phyloP scores from a whole-genome alignment of 2,797 vertebrate species.

The Oreochromis grahami region DNA sequence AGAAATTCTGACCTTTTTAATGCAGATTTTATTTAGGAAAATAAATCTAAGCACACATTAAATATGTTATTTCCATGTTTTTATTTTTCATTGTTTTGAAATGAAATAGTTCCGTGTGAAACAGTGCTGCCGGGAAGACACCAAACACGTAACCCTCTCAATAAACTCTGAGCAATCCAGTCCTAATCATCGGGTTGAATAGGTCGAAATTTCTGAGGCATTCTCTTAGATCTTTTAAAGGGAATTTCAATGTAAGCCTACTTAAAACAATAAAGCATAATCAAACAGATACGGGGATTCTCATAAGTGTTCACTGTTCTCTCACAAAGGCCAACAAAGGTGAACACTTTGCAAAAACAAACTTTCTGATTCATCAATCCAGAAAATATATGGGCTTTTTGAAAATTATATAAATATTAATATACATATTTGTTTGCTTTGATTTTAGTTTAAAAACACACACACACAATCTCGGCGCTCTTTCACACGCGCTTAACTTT shows the following conservation, averaged over 20 bases:
- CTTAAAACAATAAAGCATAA: background rate
- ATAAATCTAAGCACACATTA: background rate
- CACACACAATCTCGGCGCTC: background rate
- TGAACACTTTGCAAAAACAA: background rate
- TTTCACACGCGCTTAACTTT: background rate
- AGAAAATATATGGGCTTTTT: background rate
- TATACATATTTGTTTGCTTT: background rate
- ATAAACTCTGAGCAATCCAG: background rate
- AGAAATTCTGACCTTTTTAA: background rate
- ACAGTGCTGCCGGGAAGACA: background rate
- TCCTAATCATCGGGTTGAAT: background rate
- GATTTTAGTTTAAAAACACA: background rate
- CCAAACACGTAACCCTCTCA: background rate
- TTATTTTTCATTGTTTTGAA: background rate
- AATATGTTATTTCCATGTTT: background rate
- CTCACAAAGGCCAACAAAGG: background rate
- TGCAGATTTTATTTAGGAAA: background rate
- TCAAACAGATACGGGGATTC: background rate
- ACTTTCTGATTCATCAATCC: background rate
- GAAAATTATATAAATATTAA: background rate
- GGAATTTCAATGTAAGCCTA: background rate
- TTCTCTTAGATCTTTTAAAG: background rate
- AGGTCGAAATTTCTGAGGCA: background rate
- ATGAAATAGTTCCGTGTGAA: background rate
- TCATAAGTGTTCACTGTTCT: background rate